Evolutionary conservation across 2,888 invertebrate genomes (phyloP).

Genomic region (Polymixis flavicincta): DNA sequence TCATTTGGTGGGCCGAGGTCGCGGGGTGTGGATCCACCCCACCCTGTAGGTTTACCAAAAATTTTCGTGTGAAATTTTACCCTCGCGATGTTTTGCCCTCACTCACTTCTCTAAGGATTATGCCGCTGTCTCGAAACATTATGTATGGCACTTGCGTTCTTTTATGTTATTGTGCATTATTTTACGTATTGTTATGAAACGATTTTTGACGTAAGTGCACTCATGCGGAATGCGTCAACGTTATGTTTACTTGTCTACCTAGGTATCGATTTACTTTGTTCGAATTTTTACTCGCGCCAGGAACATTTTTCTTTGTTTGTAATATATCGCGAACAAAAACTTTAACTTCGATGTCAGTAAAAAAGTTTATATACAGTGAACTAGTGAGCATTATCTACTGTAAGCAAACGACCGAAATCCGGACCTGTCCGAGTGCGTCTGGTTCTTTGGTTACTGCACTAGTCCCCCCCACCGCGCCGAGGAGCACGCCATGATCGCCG

Average conservation of each 20-base stretch:
- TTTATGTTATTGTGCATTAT: constrained; percentile 62
- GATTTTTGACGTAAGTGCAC: constrained; percentile 55
- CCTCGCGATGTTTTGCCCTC: constrained; percentile 54
- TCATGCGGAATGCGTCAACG: constrained; percentile 34
- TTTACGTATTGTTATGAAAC: constrained; percentile 55
- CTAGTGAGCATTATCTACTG: constrained; percentile 49
- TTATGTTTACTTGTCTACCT: constrained; percentile 18
- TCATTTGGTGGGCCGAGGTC: constrained; percentile 74
- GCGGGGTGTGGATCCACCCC: constrained; percentile 61
- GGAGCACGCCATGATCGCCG: constrained; percentile 51
- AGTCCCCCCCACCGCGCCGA: constrained; percentile 25
- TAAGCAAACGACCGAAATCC: constrained; percentile 62
- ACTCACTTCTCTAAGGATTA: constrained; percentile 61
- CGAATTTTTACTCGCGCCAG: constrained; percentile 11
- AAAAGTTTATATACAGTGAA: constrained; percentile 53
- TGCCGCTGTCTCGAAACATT: constrained; percentile 60
- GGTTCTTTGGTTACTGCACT: constrained; percentile 66
- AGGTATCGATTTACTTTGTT: constrained; percentile 42
- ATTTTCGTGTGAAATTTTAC: constrained; percentile 68
- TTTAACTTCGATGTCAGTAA: constrained; percentile 42
- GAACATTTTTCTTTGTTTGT: constrained; percentile 9
- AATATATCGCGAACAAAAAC: constrained; percentile 1
- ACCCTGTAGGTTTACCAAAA: constrained; percentile 68
- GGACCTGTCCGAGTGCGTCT: constrained; percentile 57
- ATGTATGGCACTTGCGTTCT: constrained; percentile 56